These are phyloP conservation scores for Cyanoderma ruficeps DNA, from an alignment of 2,113 vertebrate genomes.

Conservation along the genomic window DNA sequence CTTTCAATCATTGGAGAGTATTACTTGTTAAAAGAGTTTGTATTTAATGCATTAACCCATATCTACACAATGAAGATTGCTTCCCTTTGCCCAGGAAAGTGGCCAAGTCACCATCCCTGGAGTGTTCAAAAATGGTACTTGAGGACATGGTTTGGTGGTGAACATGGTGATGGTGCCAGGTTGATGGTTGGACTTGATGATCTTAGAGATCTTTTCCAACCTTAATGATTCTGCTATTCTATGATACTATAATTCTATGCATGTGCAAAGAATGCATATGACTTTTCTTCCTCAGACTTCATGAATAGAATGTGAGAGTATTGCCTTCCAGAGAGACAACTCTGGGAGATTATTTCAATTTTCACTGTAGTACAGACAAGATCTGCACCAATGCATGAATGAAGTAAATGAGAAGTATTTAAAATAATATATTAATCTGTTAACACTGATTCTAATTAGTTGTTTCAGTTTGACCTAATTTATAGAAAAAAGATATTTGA, in stretches of 20 bases:
- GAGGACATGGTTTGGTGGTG: neutral
- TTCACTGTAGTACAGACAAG: neutral
- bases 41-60: neutral
- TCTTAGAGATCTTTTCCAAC: neutral
- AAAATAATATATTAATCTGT: neutral
- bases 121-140: neutral
- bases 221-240: neutral
- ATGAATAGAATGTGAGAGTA: neutral
- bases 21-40: neutral
- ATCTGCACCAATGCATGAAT: neutral
- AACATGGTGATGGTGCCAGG: neutral
- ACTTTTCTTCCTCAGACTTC: neutral
- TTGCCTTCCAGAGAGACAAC: neutral
- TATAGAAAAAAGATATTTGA: neutral
- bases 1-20: neutral
- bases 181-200: neutral
- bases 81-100: neutral
- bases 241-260: neutral
- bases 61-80: neutral
- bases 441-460: neutral
- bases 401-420: neutral
- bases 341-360: neutral
- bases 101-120: neutral
- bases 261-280: neutral
- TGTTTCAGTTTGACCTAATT: neutral